Evolutionary conservation across 23 tunicate genomes (phyloP).

Genomic region (Ciona savignyi): DNA sequence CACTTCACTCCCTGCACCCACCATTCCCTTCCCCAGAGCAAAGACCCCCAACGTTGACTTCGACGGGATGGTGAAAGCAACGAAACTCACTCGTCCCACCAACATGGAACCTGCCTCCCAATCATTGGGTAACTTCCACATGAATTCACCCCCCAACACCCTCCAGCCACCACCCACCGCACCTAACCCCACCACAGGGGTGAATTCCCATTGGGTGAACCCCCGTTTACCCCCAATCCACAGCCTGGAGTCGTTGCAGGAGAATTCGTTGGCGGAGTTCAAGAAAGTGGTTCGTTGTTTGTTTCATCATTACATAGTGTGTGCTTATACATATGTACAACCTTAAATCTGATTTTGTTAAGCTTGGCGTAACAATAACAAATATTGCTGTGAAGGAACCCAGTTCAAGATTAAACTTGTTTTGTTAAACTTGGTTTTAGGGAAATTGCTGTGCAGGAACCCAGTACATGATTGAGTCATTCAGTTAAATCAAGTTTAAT

Average conservation of each 20-base stretch:
- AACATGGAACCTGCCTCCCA: constrained; percentile 14
- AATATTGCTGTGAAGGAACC: too few relatives aligned
- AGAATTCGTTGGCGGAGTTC: constrained; percentile 69
- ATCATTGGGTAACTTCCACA: constrained; percentile 4
- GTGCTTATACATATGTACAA: too few relatives aligned
- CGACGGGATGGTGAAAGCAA: constrained; percentile 44
- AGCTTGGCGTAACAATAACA: too few relatives aligned
- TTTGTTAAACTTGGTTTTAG: too few relatives aligned
- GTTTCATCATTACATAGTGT: too few relatives aligned
- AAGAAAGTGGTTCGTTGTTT: constrained; percentile 38
- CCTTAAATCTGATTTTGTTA: not conserved
- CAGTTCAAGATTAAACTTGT: too few relatives aligned
- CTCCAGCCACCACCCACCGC: constrained; percentile 57
- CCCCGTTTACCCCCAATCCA: constrained; percentile 35
- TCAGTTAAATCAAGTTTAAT: too few relatives aligned
- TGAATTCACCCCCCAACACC: constrained; percentile 30
- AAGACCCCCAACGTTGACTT: constrained; percentile 51
- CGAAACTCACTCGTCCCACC: constrained; percentile 23
- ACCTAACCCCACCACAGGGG: constrained; percentile 34
- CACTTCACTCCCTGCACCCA: too few relatives aligned
- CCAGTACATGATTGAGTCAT: too few relatives aligned
- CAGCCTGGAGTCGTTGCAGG: constrained; percentile 57
- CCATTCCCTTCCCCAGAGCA: constrained; percentile 37
- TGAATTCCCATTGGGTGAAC: constrained; percentile 45
- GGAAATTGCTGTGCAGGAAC: too few relatives aligned